Conservation (phyloP, 53 echinoderm and acorn worm species). For the Temnopleurus reevesii region DNA sequence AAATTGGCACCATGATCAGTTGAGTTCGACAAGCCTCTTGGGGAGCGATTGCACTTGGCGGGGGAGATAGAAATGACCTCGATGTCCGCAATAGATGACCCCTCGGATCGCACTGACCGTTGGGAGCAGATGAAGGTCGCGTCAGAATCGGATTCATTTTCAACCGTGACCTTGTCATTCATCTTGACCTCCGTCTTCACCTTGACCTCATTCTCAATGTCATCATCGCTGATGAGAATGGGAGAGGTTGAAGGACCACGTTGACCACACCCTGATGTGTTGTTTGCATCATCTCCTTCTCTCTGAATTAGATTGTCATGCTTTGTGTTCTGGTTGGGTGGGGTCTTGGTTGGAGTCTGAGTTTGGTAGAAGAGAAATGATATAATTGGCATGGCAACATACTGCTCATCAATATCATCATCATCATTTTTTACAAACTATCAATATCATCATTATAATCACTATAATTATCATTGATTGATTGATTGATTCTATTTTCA, state of each 20-base stretch:
- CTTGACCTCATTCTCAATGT: background rate
- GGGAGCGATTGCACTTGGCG: background rate
- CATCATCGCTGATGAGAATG: conserved; percentile 17
- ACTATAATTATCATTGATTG: no score
- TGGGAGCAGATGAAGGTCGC: conserved; percentile 16
- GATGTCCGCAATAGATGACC: background rate
- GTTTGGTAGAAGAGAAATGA: background rate
- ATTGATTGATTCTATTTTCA: no score
- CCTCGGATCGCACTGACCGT: background rate
- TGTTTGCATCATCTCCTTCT: conserved; percentile 10
- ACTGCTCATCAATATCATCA: no score
- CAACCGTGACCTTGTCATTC: no score
- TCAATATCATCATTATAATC: no score
- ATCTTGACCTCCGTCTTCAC: no score
- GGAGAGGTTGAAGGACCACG: background rate
- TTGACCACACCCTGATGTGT: background rate
- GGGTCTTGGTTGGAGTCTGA: conserved; percentile 12
- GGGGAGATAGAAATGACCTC: background rate
- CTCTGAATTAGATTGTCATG: background rate
- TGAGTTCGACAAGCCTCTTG: background rate
- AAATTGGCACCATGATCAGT: background rate
- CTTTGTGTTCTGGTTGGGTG: no score
- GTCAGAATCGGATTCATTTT: background rate
- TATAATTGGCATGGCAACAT: background rate
- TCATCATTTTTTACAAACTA: no score